A percentile compares a stretch with the other conserved stretches of the same genome.
phyloP scores from a whole-genome alignment of 2,888 invertebrate species.

The Syrista parreyssii region DNA sequence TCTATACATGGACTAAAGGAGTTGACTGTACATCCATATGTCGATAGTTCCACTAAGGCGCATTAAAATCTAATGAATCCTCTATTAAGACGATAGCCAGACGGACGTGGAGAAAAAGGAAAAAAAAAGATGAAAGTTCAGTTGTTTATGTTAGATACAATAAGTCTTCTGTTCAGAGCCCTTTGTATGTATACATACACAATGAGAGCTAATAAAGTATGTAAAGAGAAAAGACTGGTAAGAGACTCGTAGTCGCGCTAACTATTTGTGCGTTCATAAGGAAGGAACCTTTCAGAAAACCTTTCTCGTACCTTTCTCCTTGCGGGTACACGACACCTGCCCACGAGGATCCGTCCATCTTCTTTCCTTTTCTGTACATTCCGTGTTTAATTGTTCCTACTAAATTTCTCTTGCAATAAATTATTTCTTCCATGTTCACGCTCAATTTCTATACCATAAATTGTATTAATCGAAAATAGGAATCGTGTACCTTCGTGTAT shows the following conservation, averaged over 20 bases:
- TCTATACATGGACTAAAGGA: too few relatives aligned
- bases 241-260: conserved; percentile 45
- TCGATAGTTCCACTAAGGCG: neutral
- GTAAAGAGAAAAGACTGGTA: conserved; percentile 53
- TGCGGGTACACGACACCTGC: neutral
- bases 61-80: neutral
- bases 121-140: conserved; percentile 12
- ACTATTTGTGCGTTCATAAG: conserved; percentile 50
- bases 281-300: conserved; percentile 23
- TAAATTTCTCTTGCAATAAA: neutral
- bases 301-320: conserved; percentile 5
- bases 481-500: neutral
- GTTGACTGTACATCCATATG: neutral
- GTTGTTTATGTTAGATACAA: conserved; percentile 34
- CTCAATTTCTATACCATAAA: neutral
- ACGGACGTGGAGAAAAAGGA: neutral
- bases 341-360: neutral
- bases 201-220: conserved; percentile 55
- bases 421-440: neutral
- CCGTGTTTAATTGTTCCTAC: neutral
- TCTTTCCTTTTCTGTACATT: neutral
- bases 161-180: conserved; percentile 44
- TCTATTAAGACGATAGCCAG: neutral
- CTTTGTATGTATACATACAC: conserved; percentile 12
- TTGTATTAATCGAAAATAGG: neutral